Evolutionary conservation across 2,113 vertebrate species (phyloP).

Genomic region (Argyrosomus japonicus): DNA sequence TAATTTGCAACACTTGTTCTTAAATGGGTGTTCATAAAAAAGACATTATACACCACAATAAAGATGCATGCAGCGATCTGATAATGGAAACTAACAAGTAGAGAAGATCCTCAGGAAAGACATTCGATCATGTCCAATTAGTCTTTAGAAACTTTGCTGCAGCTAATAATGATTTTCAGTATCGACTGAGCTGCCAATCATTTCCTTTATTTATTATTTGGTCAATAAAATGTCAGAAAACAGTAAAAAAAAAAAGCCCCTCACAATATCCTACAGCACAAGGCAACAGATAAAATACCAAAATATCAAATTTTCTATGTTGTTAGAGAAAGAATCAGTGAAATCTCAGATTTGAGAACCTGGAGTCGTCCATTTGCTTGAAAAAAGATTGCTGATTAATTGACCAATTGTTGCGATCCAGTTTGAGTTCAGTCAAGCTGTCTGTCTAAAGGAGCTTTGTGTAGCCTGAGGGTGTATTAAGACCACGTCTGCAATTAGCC

Average conservation of each 20-base stretch:
- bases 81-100: neutral
- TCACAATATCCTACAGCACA: neutral
- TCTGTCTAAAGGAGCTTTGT: neutral
- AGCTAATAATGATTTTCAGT: neutral
- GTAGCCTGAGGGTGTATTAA: neutral
- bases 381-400: neutral
- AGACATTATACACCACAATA: neutral
- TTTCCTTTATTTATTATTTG: neutral
- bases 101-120: neutral
- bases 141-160: no score
- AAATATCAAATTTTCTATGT: neutral
- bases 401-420: neutral
- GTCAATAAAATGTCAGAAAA: neutral
- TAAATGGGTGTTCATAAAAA: slow-evolving; percentile 17
- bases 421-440: neutral
- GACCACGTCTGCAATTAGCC: no score
- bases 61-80: neutral
- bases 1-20: slow-evolving; percentile 10
- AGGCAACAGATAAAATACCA: no score
- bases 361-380: neutral
- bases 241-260: no score
- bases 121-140: neutral
- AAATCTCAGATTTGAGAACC: neutral
- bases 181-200: neutral
- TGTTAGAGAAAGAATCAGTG: no score